phyloP scores from a whole-genome alignment of 1,140 invertebrate species.

The Diprion similis region DNA sequence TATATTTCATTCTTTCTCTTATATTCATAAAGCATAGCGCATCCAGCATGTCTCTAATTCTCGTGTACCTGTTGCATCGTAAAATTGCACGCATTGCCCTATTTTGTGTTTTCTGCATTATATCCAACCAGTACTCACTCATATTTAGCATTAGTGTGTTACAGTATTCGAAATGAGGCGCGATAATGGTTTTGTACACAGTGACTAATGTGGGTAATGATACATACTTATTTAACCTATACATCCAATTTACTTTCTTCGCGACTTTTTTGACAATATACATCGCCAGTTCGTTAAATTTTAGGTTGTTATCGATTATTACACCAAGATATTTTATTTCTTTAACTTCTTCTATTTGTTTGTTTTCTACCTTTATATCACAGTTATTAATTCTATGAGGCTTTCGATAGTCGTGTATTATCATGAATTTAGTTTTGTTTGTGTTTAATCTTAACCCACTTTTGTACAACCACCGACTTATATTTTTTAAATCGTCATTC shows the following conservation, averaged over 20 bases:
- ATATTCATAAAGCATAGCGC: slow-evolving; percentile 18
- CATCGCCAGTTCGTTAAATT: neutral
- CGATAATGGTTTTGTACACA: slow-evolving; percentile 23
- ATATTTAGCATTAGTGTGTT: slow-evolving; percentile 22
- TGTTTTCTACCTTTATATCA: neutral
- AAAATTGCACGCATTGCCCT: slow-evolving; percentile 23
- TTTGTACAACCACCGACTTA: slow-evolving; percentile 16
- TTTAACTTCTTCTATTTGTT: neutral
- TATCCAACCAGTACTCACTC: slow-evolving; percentile 10
- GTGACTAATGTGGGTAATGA: slow-evolving; percentile 11
- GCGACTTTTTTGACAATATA: slow-evolving; percentile 9
- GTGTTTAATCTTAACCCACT: slow-evolving; percentile 21
- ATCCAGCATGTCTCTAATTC: slow-evolving; percentile 19
- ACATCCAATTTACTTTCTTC: slow-evolving; percentile 26
- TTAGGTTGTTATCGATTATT: neutral
- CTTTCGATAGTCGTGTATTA: slow-evolving; percentile 18
- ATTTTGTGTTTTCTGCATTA: slow-evolving; percentile 23
- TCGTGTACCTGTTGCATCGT: slow-evolving; percentile 17
- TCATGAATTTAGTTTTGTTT: slow-evolving; percentile 23
- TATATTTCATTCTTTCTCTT: slow-evolving; percentile 19
- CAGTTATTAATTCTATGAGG: neutral
- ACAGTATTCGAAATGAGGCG: slow-evolving; percentile 27
- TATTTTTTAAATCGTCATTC: slow-evolving; percentile 6
- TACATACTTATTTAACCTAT: neutral
- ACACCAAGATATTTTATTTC: neutral